Percentiles rank a stretch among this genome's conserved stretches.
Evolutionary conservation across 2,797 vertebrate genomes (phyloP).

Genomic region (Siniperca obscura): DNA sequence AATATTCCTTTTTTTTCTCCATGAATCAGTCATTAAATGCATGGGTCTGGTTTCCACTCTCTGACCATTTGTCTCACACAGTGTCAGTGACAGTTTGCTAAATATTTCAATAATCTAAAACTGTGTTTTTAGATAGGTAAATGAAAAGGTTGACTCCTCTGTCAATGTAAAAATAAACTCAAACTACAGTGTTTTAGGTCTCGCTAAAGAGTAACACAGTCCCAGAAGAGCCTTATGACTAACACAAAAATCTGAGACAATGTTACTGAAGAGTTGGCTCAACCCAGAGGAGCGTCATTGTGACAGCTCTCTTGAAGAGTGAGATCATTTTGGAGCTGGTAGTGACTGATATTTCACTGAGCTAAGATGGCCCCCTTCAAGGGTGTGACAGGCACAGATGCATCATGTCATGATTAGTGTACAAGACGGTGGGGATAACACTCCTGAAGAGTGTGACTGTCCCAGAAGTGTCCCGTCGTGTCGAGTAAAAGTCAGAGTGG

Average conservation of each 20-base stretch:
- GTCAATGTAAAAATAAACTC: neutral
- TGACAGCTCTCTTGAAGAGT: slow-evolving; percentile 27
- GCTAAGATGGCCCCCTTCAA: slow-evolving; percentile 50
- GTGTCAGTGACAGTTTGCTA: no score
- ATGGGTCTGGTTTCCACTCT: no score
- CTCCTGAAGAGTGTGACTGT: slow-evolving; percentile 57
- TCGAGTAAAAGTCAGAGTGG: slow-evolving; percentile 57
- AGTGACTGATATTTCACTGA: slow-evolving; percentile 38
- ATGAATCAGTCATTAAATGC: no score
- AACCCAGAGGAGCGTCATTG: slow-evolving; percentile 26
- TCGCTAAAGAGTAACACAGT: neutral
- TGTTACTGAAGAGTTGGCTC: slow-evolving; percentile 9
- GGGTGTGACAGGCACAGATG: slow-evolving; percentile 59
- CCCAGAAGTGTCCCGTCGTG: slow-evolving; percentile 60
- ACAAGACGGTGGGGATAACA: slow-evolving; percentile 35
- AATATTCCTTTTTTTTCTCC: no score
- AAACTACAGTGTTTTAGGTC: neutral
- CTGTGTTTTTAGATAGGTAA: neutral
- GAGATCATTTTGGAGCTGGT: slow-evolving; percentile 38
- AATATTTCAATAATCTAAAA: no score
- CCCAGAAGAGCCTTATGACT: neutral
- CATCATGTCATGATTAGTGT: slow-evolving; percentile 67
- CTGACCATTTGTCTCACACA: no score
- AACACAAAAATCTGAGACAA: slow-evolving; percentile 28
- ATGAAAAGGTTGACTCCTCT: neutral